These are phyloP conservation scores for Brachionus angularis DNA, from an alignment of 1,140 invertebrate genomes.

Conservation along the genomic window DNA sequence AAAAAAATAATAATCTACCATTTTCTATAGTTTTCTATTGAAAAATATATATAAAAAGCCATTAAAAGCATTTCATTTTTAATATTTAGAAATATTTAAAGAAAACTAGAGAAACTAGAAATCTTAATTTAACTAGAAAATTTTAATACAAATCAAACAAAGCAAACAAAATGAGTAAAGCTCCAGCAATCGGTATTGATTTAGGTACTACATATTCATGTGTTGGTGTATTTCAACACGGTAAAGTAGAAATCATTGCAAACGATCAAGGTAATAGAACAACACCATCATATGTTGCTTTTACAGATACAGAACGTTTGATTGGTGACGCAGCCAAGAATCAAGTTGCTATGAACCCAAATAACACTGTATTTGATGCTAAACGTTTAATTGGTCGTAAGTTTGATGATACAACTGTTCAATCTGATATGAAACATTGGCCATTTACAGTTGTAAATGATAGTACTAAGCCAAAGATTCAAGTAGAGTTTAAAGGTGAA, in stretches of 20 bases:
- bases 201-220: slow-evolving; percentile 79
- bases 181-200: slow-evolving; percentile 51
- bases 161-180: slow-evolving; percentile 15
- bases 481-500: slow-evolving; percentile 65
- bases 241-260: slow-evolving; percentile 45
- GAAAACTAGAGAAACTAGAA: too few relatives aligned
- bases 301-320: slow-evolving; percentile 34
- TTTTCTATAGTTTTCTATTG: too few relatives aligned
- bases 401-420: slow-evolving; percentile 74
- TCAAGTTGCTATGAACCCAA: slow-evolving; percentile 87
- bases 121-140: too few relatives aligned
- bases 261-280: slow-evolving; percentile 45
- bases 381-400: slow-evolving; percentile 88
- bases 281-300: slow-evolving; percentile 45
- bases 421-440: slow-evolving; percentile 64
- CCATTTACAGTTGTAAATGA: slow-evolving; percentile 76
- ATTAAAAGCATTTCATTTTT: too few relatives aligned
- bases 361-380: slow-evolving; percentile 88
- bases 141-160: neutral
- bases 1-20: too few relatives aligned
- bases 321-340: slow-evolving; percentile 74
- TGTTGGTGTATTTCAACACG: slow-evolving; percentile 77
- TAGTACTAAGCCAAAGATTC: slow-evolving; percentile 76
- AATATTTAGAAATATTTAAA: too few relatives aligned
- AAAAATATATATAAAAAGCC: too few relatives aligned